phyloP scores from a whole-genome alignment of 2,113 vertebrate species.

The Gobio gobio region DNA sequence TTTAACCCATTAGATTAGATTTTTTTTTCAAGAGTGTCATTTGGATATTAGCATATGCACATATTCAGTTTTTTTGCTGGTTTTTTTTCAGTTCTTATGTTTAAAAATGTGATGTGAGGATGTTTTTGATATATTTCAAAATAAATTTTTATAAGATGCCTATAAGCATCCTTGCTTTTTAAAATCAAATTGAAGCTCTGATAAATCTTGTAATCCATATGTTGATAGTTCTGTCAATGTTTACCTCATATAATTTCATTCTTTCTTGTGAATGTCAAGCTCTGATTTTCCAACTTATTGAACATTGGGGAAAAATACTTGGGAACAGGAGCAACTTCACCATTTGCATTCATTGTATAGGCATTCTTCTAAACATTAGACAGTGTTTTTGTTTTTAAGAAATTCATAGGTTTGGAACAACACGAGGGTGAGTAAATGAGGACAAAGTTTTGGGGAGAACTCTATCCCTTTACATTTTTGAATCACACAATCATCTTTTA shows the following conservation, averaged over 20 bases:
- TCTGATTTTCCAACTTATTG: neutral
- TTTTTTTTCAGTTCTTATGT: no score
- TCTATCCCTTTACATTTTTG: neutral
- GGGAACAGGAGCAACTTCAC: neutral
- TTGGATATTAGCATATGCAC: no score
- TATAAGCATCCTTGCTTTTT: no score
- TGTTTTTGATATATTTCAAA: no score
- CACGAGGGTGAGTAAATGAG: neutral
- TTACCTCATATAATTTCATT: neutral
- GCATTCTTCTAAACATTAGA: neutral
- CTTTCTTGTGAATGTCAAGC: neutral
- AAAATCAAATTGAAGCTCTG: no score
- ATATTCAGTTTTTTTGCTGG: no score
- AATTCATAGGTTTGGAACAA: neutral
- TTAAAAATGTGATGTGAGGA: no score
- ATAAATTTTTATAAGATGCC: no score
- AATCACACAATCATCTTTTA: neutral
- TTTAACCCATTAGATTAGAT: neutral
- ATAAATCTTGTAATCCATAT: no score
- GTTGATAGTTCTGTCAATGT: neutral
- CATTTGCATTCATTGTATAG: neutral
- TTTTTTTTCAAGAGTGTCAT: neutral
- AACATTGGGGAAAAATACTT: no score
- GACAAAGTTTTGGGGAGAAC: neutral
- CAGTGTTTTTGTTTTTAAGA: neutral